phyloP scores from a whole-genome alignment of 2,888 invertebrate genomes.

The Taphrorychus bicolor region DNA sequence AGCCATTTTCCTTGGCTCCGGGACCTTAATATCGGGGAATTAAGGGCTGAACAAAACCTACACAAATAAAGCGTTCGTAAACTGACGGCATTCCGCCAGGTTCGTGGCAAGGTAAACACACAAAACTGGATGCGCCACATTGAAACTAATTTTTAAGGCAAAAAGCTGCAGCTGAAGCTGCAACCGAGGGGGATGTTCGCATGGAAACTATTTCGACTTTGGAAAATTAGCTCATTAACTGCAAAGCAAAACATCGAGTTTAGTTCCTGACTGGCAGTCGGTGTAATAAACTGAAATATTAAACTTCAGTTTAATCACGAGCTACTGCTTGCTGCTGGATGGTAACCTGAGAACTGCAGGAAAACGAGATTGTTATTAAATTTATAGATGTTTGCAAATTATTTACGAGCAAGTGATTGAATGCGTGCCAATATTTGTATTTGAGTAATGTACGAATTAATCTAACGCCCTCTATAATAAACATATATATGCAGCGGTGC shows the following conservation, averaged over 20 bases:
- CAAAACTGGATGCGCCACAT: background rate
- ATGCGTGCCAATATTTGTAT: background rate
- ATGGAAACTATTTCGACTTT: background rate
- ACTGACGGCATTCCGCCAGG: background rate
- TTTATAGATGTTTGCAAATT: background rate
- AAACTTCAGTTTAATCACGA: background rate
- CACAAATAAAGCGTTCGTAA: background rate
- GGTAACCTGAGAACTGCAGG: background rate
- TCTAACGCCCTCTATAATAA: background rate
- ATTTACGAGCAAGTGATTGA: background rate
- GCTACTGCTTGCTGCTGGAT: background rate
- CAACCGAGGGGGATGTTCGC: background rate
- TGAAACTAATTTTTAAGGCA: background rate
- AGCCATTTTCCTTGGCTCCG: slow-evolving; percentile 7
- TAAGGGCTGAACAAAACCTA: background rate
- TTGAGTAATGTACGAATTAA: background rate
- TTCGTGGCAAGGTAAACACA: background rate
- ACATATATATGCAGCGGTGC: background rate
- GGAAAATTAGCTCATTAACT: background rate
- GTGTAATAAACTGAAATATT: background rate
- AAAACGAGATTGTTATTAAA: background rate
- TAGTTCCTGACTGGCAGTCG: background rate
- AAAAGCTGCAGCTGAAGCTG: background rate
- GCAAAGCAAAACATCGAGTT: background rate
- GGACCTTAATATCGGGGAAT: slow-evolving; percentile 2